Percentiles rank a stretch among this genome's conserved stretches.
These are phyloP conservation scores for Siderastrea radians DNA, from an alignment of 92 coral and sea anemone genomes.

Conservation along the genomic window DNA sequence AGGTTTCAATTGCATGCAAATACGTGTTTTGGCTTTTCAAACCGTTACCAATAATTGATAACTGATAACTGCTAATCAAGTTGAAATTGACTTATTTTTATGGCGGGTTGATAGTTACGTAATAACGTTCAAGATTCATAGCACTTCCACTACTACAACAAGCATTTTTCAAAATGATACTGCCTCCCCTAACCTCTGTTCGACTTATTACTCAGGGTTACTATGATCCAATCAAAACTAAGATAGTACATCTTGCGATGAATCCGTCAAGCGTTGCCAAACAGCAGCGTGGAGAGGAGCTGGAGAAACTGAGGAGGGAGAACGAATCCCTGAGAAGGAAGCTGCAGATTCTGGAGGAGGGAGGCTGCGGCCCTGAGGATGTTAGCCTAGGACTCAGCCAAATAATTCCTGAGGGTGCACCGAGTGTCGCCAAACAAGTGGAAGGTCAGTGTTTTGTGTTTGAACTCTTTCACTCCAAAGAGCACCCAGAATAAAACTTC, in stretches of 20 bases:
- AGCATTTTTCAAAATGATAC: too few relatives aligned
- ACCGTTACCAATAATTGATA: too few relatives aligned
- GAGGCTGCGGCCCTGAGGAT: conserved; percentile 44
- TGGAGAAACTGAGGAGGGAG: conserved; percentile 82
- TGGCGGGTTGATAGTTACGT: too few relatives aligned
- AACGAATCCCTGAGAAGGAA: conserved; percentile 79
- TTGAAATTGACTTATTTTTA: too few relatives aligned
- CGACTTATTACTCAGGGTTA: conserved; percentile 73
- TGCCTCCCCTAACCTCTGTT: too few relatives aligned
- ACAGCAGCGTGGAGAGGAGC: conserved; percentile 87
- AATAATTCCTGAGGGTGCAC: conserved; percentile 67
- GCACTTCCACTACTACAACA: too few relatives aligned
- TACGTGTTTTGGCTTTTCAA: too few relatives aligned
- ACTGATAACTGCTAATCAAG: too few relatives aligned
- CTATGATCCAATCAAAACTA: conserved; percentile 92
- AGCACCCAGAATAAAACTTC: too few relatives aligned
- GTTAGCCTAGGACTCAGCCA: conserved; percentile 50
- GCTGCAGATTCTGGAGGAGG: conserved; percentile 80
- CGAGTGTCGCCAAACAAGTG: conserved; percentile 83
- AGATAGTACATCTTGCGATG: conserved; percentile 94
- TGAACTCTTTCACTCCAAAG: too few relatives aligned
- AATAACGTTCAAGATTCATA: too few relatives aligned
- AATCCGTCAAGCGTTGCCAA: conserved; percentile 86
- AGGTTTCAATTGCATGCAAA: too few relatives aligned
- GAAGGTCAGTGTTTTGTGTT: conserved; percentile 69